A percentile compares a stretch with the other conserved stretches of the same genome.
These are phyloP conservation scores for Nibea albiflora DNA, from an alignment of 2,113 vertebrate species.

Conservation along the genomic window DNA sequence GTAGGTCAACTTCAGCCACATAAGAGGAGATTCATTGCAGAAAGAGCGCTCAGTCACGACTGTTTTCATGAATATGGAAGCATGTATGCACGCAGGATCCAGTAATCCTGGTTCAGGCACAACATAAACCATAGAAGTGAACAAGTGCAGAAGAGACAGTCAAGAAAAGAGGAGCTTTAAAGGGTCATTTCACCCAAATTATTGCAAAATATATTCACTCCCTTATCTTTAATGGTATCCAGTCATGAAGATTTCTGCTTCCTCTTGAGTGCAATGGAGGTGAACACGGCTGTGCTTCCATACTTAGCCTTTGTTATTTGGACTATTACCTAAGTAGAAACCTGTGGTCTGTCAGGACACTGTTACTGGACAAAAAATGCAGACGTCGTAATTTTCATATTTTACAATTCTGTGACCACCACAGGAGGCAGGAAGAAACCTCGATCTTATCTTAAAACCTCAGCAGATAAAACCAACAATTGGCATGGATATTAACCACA, in stretches of 20 bases:
- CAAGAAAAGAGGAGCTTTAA: neutral
- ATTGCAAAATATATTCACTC: neutral
- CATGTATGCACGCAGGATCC: neutral
- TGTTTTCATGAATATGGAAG: slow-evolving; percentile 22
- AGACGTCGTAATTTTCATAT: too few relatives aligned
- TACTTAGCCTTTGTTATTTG: neutral
- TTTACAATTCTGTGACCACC: neutral
- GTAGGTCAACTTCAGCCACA: slow-evolving; percentile 26
- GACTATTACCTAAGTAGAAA: neutral
- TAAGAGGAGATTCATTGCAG: neutral
- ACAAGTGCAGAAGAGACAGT: neutral
- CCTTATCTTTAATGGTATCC: neutral
- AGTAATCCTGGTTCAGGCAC: neutral
- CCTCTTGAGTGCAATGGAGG: neutral
- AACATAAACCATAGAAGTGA: neutral
- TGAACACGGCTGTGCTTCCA: neutral
- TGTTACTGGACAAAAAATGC: neutral
- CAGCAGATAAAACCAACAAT: neutral
- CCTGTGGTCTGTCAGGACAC: neutral
- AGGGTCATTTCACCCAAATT: neutral
- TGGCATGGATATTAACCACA: neutral
- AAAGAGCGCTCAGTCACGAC: slow-evolving; percentile 25
- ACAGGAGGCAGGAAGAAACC: too few relatives aligned
- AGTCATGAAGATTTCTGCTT: neutral
- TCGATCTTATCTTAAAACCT: neutral